Conservation (phyloP, 2,888 invertebrate genomes). For the Diploptera punctata region DNA sequence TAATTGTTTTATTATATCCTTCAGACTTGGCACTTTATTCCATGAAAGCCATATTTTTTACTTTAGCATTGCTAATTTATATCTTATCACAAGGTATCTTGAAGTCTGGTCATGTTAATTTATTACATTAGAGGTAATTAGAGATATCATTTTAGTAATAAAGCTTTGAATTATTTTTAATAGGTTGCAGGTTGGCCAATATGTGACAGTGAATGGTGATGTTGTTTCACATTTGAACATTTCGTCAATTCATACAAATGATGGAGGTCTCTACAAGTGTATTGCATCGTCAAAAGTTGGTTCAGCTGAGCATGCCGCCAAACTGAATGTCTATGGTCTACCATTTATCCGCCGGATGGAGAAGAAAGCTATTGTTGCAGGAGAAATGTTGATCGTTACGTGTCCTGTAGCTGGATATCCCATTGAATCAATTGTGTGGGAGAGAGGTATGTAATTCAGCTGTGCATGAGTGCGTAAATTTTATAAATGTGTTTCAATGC, state of each 20-base stretch:
- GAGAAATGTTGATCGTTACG: conserved; percentile 85
- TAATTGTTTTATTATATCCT: too few relatives aligned
- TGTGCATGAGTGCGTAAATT: not conserved
- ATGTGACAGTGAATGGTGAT: conserved; percentile 62
- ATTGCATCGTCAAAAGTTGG: conserved; percentile 79
- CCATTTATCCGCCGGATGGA: conserved; percentile 93
- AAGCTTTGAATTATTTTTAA: conserved; percentile 21
- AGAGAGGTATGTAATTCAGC: conserved; percentile 76
- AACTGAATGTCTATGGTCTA: conserved; percentile 88
- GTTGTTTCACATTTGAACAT: conserved; percentile 92
- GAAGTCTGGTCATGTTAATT: too few relatives aligned
- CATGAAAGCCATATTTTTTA: too few relatives aligned
- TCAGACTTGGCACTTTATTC: too few relatives aligned
- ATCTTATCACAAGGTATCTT: too few relatives aligned
- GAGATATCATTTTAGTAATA: too few relatives aligned
- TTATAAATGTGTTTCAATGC: not conserved
- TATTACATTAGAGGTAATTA: too few relatives aligned
- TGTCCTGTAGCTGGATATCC: conserved; percentile 97
- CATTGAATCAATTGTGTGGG: conserved; percentile 94
- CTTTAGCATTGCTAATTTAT: too few relatives aligned
- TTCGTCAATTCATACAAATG: conserved; percentile 87
- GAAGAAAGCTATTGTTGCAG: conserved; percentile 91
- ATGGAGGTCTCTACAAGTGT: conserved; percentile 91
- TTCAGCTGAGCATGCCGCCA: conserved; percentile 82
- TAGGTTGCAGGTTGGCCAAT: conserved; percentile 53